Evolutionary conservation across 2,113 vertebrate species (phyloP), one percentile per base, ranked within the genome.

Genomic region (Hippocampus zosterae): DNA sequence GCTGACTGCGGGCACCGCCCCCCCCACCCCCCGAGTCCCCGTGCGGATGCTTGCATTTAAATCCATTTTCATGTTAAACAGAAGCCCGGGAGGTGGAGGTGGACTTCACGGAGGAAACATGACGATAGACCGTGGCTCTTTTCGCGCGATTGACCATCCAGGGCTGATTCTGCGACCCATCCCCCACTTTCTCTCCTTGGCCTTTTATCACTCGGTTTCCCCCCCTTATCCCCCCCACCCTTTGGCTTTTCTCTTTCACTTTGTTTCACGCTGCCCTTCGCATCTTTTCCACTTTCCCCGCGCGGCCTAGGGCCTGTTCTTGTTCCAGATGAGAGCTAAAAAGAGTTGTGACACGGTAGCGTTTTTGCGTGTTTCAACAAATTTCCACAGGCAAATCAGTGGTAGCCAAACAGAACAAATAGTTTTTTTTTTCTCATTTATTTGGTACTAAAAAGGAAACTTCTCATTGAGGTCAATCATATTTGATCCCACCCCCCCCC

Each of bases 11-110:
- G 81, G 15, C 4, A 86, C 87, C 86, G 85, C 84, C 88, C 86
- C 83, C 81, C 75, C 87, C 86, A 84, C 84, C 88, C 86, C 83
- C 81, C 75, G 8, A 84, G 83, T 90, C 88, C 87, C 90, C 67
- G 60, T 61, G 83, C 75, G 81, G 81, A 87, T 82, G 85, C 77
- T 83, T 85, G 78, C 80, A 78, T 90, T 85, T 88, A 89, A 92
- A 91, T 91, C 89, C 87, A 88, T 92, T 91, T 91, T 82, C 84
- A 86, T 90, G 84, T 90, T 90, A 90, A 92, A 87, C 88, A 82
- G 84, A 55, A 79, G 83, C 75, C 87, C 85, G 78, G 66, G 69
- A 69, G 81, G 77, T 2, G 52, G 65, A 42, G 29, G 65, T 68
- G 75, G 63, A 67, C 23, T 1, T 41, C 2, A 2, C 46, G 65